Conservation (phyloP, 2,888 invertebrate genomes). For the Lottia gigantea region DNA sequence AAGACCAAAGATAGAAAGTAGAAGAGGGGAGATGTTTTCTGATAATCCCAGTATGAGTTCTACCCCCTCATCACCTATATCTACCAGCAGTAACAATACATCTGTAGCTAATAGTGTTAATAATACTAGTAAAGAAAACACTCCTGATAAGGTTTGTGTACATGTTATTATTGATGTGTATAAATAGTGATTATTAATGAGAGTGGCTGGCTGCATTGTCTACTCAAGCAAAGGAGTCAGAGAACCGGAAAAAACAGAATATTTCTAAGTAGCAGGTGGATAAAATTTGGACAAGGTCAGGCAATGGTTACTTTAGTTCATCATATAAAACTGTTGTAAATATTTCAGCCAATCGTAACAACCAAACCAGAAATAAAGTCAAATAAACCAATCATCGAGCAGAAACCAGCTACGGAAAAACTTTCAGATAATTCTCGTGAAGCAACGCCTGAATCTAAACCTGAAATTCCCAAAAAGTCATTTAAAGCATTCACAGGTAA, state of each 20-base stretch:
- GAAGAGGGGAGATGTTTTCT: conserved; percentile 1
- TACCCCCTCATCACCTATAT: neutral
- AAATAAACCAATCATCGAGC: too few relatives aligned
- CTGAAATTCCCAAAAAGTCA: conserved; percentile 31
- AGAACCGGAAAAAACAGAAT: too few relatives aligned
- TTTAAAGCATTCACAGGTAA: conserved; percentile 40
- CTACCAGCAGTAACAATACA: neutral
- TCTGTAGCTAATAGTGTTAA: neutral
- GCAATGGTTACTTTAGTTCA: too few relatives aligned
- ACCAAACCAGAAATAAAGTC: too few relatives aligned
- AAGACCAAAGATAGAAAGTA: neutral
- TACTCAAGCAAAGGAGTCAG: too few relatives aligned
- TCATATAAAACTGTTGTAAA: too few relatives aligned
- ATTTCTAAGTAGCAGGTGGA: too few relatives aligned
- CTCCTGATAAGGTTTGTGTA: neutral
- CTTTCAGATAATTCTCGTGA: conserved; percentile 16
- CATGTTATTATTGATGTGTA: too few relatives aligned
- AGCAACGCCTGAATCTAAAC: conserved; percentile 15
- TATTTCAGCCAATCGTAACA: too few relatives aligned
- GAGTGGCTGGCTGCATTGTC: too few relatives aligned
- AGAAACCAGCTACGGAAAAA: neutral
- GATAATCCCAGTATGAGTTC: neutral
- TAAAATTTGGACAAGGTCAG: too few relatives aligned
- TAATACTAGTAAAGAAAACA: neutral
- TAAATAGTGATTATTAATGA: too few relatives aligned